A percentile compares a stretch with the other conserved stretches of the same genome.
Evolutionary conservation across 2,888 invertebrate species (phyloP).

Genomic region (Hypercompe scribonia): DNA sequence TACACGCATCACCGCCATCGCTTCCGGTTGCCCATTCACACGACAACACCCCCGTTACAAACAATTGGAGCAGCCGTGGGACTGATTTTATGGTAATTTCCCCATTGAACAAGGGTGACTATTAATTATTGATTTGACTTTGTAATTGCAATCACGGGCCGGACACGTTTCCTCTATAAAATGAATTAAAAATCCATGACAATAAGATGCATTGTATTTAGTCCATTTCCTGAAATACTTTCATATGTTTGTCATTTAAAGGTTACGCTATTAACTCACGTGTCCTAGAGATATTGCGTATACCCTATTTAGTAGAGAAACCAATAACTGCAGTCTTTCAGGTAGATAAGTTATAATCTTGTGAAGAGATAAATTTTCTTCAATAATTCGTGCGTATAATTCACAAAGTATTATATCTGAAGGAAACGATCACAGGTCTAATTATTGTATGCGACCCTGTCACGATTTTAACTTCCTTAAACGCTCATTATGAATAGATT

Average conservation of each 20-base stretch:
- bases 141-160: slow-evolving; percentile 62
- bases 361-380: neutral
- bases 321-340: neutral
- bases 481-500: neutral
- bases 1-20: slow-evolving; percentile 70
- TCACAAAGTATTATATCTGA: neutral
- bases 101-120: slow-evolving; percentile 62
- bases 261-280: neutral
- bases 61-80: slow-evolving; percentile 75
- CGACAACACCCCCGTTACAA: slow-evolving; percentile 62
- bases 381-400: neutral
- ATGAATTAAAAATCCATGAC: slow-evolving; percentile 48
- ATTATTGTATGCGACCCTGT: neutral
- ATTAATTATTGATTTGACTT: slow-evolving; percentile 71
- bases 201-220: slow-evolving; percentile 22
- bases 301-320: neutral
- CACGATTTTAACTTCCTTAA: neutral
- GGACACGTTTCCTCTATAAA: slow-evolving; percentile 55
- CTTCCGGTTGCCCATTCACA: slow-evolving; percentile 67
- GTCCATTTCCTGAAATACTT: slow-evolving; percentile 25
- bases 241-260: slow-evolving; percentile 4
- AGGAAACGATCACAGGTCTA: neutral
- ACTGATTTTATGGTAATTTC: slow-evolving; percentile 83
- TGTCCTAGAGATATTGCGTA: neutral
- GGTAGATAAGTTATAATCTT: neutral